Conservation (phyloP, 1,140 invertebrate species). For the Euglossa dilemma region DNA sequence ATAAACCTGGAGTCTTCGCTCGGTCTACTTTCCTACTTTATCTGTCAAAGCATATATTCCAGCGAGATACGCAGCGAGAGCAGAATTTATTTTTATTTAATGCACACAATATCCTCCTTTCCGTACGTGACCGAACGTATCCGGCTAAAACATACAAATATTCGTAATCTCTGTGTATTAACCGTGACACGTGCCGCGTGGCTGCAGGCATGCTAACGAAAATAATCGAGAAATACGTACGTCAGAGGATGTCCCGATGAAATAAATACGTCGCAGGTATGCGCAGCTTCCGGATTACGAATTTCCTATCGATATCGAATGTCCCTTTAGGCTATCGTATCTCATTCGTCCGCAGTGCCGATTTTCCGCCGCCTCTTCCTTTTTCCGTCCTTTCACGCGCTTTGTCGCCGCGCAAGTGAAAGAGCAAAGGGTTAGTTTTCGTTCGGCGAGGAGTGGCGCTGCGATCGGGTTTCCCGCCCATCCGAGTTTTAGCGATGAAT, state of each 20-base stretch:
- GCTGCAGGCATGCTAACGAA: conserved; percentile 8
- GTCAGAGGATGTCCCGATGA: conserved; percentile 1
- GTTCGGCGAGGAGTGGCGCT: not conserved
- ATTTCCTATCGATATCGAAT: conserved; percentile 29
- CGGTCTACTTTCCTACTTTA: too few species aligned
- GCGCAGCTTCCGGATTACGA: not conserved
- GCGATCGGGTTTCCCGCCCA: not conserved
- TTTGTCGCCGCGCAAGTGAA: not conserved
- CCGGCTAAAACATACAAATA: conserved; percentile 51
- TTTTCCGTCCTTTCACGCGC: not conserved
- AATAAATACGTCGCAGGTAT: conserved; percentile 45
- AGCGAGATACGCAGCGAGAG: too few species aligned
- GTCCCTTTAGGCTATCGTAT: conserved; percentile 20
- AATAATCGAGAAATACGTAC: conserved; percentile 51
- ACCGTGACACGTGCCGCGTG: not conserved
- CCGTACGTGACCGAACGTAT: not conserved
- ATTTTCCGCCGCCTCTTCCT: conserved; percentile 6
- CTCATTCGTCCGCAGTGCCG: not conserved
- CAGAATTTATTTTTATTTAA: too few species aligned
- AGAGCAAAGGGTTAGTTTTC: not conserved
- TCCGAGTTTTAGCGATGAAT: not conserved
- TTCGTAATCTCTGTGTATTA: conserved; percentile 25
- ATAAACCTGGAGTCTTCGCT: too few species aligned
- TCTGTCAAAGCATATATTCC: too few species aligned
- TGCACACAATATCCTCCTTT: not conserved